Evolutionary conservation across 2,888 invertebrate species (phyloP).

Genomic region (Microctonus aethiopoides): DNA sequence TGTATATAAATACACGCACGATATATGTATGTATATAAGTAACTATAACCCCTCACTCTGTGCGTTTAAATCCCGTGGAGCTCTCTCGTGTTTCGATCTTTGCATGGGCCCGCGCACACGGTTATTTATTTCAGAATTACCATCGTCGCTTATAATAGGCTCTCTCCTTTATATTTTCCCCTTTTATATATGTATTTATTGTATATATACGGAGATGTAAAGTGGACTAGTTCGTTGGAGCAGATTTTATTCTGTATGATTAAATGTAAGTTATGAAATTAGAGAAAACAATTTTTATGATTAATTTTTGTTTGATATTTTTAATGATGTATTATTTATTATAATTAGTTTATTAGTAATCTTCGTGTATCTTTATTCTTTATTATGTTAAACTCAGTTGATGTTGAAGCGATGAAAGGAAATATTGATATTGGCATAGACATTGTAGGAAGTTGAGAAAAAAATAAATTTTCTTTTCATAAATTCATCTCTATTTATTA

Average conservation of each 20-base stretch:
- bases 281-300: too few species aligned
- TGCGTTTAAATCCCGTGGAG: slow-evolving; percentile 11
- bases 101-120: slow-evolving; percentile 48
- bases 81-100: slow-evolving; percentile 33
- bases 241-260: slow-evolving; percentile 63
- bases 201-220: background rate
- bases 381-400: too few species aligned
- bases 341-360: too few species aligned
- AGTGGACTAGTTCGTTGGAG: slow-evolving; percentile 54
- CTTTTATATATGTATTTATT: background rate
- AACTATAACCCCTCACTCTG: background rate
- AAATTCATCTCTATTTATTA: too few species aligned
- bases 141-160: slow-evolving; percentile 67
- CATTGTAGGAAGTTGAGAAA: too few species aligned
- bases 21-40: too few species aligned
- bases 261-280: slow-evolving; percentile 59
- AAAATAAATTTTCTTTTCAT: too few species aligned
- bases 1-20: background rate
- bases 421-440: too few species aligned
- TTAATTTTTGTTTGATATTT: too few species aligned
- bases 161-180: slow-evolving; percentile 60
- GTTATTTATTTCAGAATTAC: slow-evolving; percentile 67
- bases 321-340: too few species aligned
- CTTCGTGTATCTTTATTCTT: too few species aligned
- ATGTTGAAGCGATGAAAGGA: too few species aligned